A percentile compares a stretch with the other conserved stretches of the same genome.
These are phyloP conservation scores for Leptopilina drosophilae DNA, from an alignment of 2,888 invertebrate genomes.

Conservation along the genomic window DNA sequence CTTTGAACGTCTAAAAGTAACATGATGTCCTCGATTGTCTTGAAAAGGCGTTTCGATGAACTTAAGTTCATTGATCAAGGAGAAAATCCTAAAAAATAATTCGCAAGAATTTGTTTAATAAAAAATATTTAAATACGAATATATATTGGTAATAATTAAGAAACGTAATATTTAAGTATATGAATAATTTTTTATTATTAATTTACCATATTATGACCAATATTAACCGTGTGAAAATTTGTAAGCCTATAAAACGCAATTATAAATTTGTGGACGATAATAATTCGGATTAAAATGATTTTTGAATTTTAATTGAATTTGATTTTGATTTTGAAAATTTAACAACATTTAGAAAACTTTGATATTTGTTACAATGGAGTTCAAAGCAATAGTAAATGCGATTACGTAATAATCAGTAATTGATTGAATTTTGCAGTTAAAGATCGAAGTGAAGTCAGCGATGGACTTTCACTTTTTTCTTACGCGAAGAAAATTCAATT, in stretches of 20 bases:
- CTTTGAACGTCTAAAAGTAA: constrained; percentile 27
- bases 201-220: too few relatives aligned
- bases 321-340: background rate
- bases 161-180: too few relatives aligned
- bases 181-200: too few relatives aligned
- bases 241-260: too few relatives aligned
- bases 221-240: background rate
- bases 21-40: constrained; percentile 29
- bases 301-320: too few relatives aligned
- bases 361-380: background rate
- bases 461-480: constrained; percentile 28
- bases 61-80: background rate
- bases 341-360: background rate
- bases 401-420: constrained; percentile 13
- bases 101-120: too few relatives aligned
- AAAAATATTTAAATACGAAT: too few relatives aligned
- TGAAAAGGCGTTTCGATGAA: constrained; percentile 29
- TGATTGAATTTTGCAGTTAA: background rate
- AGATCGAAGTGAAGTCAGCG: background rate
- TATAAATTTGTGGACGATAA: too few relatives aligned
- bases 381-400: background rate
- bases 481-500: background rate
- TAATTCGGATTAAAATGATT: too few relatives aligned
- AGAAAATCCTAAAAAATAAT: background rate
- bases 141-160: too few relatives aligned